phyloP scores from a whole-genome alignment of 2,888 invertebrate genomes.

The Papilio elwesi region DNA sequence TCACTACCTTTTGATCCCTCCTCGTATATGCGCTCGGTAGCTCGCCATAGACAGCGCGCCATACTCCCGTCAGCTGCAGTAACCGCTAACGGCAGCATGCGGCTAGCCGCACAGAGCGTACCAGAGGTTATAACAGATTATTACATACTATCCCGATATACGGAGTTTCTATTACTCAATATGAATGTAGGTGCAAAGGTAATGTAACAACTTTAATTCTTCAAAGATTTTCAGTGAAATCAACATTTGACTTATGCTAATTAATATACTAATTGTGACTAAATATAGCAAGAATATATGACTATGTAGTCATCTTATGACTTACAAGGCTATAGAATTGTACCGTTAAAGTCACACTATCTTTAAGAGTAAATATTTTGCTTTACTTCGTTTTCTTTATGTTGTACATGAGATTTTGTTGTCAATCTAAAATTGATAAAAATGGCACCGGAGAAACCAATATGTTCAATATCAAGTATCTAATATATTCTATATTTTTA shows the following conservation, averaged over 20 bases:
- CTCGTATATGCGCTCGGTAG: too few relatives aligned
- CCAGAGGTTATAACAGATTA: too few relatives aligned
- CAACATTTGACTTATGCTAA: conserved; percentile 55
- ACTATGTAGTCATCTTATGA: conserved; percentile 56
- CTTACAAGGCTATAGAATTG: conserved; percentile 75
- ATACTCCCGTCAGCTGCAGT: too few relatives aligned
- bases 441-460: conserved; percentile 68
- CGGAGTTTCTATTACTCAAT: neutral
- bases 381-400: neutral
- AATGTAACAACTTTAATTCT: conserved; percentile 58
- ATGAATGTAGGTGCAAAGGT: neutral
- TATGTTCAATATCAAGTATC: conserved; percentile 6
- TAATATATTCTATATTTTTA: conserved; percentile 26
- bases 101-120: too few relatives aligned
- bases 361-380: conserved; percentile 36
- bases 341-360: conserved; percentile 66
- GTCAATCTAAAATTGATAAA: conserved; percentile 54
- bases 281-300: conserved; percentile 45
- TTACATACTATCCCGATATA: too few relatives aligned
- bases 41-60: too few relatives aligned
- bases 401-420: conserved; percentile 29
- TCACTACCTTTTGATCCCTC: too few relatives aligned
- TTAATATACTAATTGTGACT: conserved; percentile 56
- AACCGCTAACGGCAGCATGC: too few relatives aligned
- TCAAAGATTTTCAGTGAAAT: conserved; percentile 58